Base-by-base conservation (phyloP, 1,140 invertebrate species). In the Drosophila littoralis region DNA sequence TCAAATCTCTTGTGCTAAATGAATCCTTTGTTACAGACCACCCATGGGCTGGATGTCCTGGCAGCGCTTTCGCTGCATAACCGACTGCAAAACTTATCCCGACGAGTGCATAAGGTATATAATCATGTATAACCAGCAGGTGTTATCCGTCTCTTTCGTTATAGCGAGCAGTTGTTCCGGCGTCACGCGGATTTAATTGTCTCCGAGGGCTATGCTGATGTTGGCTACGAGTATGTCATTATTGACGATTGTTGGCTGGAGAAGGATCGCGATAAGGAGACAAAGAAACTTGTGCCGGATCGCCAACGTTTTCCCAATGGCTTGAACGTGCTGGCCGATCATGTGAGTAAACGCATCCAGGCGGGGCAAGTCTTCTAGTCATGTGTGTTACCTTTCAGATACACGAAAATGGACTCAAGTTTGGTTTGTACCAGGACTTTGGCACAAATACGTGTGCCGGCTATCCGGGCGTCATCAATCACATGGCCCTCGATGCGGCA, bases 51-150 rank as follows among this genome's bases (percentile, higher is more conserved):
- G 98, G 97, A 94, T 98, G 69, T 96, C 97, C 28, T 99, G 98
- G 98, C 96, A 98, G 83, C 93, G 97, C 71, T 99, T 98, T 92
- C 94, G 97, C 59, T 99, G 98, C 91, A 98, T 98, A 89, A 98
- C 96, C 2, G 97, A 99, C 92, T 99, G 98, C 92, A 95, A 96
- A 83, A 96, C 96, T 93, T 97, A 98, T 94, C 97, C 97, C 45
- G 95, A 98, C 65, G 97, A 98, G 92, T 98, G 97, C 93, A 98
- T 98, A 81, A 98, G 97, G 97, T 97, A 9, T 28, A 28, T 28
- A 28, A 28, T 5, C 4, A 28, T 28, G 5, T 5, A 28, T 0
- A 28, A 28, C 22, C 5, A 3, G 35, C 2, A 12, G 6, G 1
- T 33, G 1, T 35, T 1, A 6, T 15, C 4, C 6, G 6, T 7